Conservation (phyloP, 2,888 invertebrate genomes). For the Eulithis prunata region DNA sequence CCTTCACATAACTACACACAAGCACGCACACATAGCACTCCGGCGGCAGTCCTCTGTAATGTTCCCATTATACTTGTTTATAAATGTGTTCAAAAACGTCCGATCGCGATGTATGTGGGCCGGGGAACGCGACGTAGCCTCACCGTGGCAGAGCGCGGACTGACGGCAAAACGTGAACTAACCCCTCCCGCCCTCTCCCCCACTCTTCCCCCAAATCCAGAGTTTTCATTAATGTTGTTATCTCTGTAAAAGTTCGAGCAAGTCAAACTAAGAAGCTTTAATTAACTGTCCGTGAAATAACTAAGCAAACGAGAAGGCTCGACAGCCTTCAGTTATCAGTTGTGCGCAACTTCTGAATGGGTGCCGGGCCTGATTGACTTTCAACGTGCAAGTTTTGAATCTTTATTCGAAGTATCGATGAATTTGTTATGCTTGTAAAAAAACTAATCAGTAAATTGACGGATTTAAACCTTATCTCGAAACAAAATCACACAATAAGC, state of each 20-base stretch:
- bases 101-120: conserved; percentile 54
- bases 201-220: conserved; percentile 76
- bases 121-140: conserved; percentile 45
- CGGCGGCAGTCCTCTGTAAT: conserved; percentile 44
- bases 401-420: not conserved
- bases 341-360: conserved; percentile 50
- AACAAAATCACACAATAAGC: no score
- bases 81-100: conserved; percentile 45
- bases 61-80: conserved; percentile 26
- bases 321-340: conserved; percentile 57
- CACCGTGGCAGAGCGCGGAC: conserved; percentile 66
- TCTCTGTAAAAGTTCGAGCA: conserved; percentile 78
- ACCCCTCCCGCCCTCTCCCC: conserved; percentile 67
- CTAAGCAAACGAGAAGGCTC: conserved; percentile 61
- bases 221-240: conserved; percentile 83
- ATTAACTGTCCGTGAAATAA: conserved; percentile 80
- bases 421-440: not conserved
- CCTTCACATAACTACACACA: conserved; percentile 64
- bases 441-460: not conserved
- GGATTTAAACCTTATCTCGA: no score
- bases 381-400: conserved; percentile 33
- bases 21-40: conserved; percentile 67
- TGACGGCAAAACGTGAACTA: conserved; percentile 57
- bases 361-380: conserved; percentile 54
- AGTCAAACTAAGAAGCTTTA: conserved; percentile 78